A percentile compares a stretch with the other conserved stretches of the same genome.
These are phyloP conservation scores for Cataglyphis cursor DNA, from an alignment of 2,888 invertebrate species.

Conservation along the genomic window DNA sequence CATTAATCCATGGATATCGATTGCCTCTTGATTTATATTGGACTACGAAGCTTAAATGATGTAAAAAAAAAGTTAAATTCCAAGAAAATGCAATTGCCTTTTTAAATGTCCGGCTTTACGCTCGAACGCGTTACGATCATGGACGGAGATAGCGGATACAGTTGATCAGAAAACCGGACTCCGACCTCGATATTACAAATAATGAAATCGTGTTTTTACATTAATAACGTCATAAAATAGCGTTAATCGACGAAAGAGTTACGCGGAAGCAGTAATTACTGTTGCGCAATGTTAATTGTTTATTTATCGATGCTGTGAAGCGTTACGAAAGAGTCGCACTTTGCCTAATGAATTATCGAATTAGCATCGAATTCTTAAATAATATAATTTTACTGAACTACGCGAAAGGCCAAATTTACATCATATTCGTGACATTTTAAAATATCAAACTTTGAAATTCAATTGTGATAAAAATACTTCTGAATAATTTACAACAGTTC, in stretches of 20 bases:
- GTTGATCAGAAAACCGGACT: conserved; percentile 7
- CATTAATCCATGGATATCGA: not conserved
- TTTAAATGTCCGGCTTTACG: conserved; percentile 31
- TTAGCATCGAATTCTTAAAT: not conserved
- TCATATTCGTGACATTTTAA: not conserved
- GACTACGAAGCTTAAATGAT: conserved; percentile 8
- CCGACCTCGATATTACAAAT: conserved; percentile 14
- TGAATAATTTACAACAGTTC: not conserved
- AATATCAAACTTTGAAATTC: not conserved
- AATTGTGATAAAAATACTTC: not conserved
- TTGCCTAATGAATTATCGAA: not conserved
- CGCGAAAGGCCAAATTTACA: not conserved
- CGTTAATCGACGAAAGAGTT: conserved; percentile 12
- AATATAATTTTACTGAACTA: not conserved
- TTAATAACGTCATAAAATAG: conserved; percentile 45
- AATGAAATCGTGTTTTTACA: conserved; percentile 52
- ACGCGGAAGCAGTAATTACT: conserved; percentile 38
- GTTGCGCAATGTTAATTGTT: conserved; percentile 47
- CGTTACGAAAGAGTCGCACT: conserved; percentile 4
- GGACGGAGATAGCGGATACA: conserved; percentile 24
- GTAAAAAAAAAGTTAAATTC: not conserved
- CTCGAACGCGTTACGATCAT: conserved; percentile 32
- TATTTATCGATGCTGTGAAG: not conserved
- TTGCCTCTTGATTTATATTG: not conserved
- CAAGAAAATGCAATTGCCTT: conserved; percentile 34